These are phyloP conservation scores for Lagodon rhomboides DNA, from an alignment of 2,797 vertebrate species.

Conservation along the genomic window DNA sequence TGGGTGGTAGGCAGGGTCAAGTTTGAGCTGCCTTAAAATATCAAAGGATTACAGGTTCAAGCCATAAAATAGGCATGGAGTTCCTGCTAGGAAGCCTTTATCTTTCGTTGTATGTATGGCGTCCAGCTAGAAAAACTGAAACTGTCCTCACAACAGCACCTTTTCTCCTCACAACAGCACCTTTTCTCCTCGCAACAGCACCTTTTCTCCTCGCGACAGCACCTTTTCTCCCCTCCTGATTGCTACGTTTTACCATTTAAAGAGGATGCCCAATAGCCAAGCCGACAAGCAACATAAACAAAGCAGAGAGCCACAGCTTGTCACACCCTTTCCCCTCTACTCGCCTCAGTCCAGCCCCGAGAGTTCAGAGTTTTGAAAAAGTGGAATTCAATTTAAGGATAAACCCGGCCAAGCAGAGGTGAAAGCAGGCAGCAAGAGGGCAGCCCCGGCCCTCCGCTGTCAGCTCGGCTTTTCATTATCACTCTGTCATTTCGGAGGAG, in stretches of 20 bases:
- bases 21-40: constrained; percentile 60
- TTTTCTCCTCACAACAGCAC: not conserved
- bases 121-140: not conserved
- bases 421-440: constrained; percentile 48
- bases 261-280: not conserved
- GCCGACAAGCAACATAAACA: constrained; percentile 26
- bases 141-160: not conserved
- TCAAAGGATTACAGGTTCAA: constrained; percentile 63
- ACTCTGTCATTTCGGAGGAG: constrained; percentile 50
- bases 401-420: constrained; percentile 47
- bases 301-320: constrained; percentile 11
- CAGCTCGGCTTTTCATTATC: constrained; percentile 72
- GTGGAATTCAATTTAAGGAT: constrained; percentile 49
- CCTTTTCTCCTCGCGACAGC: not conserved
- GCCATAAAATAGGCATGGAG: constrained; percentile 38
- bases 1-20: constrained; percentile 49
- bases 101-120: constrained; percentile 33
- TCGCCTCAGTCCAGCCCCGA: constrained; percentile 21
- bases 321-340: constrained; percentile 15
- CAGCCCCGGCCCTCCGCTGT: constrained; percentile 49
- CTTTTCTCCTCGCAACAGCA: not conserved
- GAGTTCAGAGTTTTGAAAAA: constrained; percentile 35
- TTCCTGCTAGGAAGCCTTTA: not conserved
- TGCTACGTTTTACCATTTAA: not conserved
- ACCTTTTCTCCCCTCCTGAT: not conserved